phyloP scores from a whole-genome alignment of 2,888 invertebrate genomes.

The Heteromyza rotundicornis region DNA sequence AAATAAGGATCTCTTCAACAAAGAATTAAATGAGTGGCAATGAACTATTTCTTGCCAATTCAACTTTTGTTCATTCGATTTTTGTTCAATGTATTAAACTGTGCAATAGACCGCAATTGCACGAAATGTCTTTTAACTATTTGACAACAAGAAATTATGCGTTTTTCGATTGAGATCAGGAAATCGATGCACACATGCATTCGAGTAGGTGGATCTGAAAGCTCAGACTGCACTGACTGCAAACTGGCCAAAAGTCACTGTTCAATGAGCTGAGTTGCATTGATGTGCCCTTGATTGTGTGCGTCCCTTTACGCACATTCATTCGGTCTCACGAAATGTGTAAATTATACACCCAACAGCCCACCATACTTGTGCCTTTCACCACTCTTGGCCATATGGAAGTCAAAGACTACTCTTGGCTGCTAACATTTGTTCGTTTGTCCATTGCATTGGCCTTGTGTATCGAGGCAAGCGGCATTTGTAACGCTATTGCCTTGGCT shows the following conservation, averaged over 20 bases:
- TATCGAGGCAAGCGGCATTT: neutral
- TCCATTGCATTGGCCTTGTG: neutral
- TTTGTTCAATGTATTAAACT: too few species aligned
- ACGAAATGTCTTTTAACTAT: too few species aligned
- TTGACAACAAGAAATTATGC: neutral
- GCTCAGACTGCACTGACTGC: neutral
- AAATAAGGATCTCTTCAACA: too few species aligned
- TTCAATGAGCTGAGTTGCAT: neutral
- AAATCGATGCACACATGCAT: constrained; percentile 1
- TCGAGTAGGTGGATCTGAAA: neutral
- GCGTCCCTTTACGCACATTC: constrained; percentile 30
- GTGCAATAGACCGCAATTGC: too few species aligned
- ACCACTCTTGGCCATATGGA: neutral
- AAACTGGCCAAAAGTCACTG: too few species aligned
- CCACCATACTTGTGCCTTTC: too few species aligned
- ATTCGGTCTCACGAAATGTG: constrained; percentile 22
- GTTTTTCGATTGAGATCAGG: neutral
- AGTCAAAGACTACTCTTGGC: neutral
- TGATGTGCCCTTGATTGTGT: neutral
- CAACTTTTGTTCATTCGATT: too few species aligned
- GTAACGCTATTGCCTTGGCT: too few species aligned
- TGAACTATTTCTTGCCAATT: too few species aligned
- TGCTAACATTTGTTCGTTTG: neutral
- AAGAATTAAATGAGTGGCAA: too few species aligned
- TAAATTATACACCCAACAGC: constrained; percentile 27